A percentile compares a stretch with the other conserved stretches of the same genome.
These are phyloP conservation scores for Dryadula phaetusa DNA, from an alignment of 2,888 invertebrate genomes.

Conservation along the genomic window DNA sequence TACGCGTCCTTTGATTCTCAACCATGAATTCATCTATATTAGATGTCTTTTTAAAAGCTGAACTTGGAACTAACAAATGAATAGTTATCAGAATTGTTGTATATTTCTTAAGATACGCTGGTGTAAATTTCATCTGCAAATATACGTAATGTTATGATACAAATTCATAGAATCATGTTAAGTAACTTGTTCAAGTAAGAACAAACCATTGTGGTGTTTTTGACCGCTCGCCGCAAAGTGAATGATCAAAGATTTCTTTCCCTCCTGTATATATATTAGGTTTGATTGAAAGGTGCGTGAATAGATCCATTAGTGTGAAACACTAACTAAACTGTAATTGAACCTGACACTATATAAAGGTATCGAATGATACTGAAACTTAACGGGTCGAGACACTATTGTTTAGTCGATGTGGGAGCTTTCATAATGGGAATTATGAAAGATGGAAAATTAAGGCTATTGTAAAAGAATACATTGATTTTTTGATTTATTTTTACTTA, in stretches of 20 bases:
- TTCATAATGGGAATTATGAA: constrained; percentile 6
- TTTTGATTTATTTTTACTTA: not conserved
- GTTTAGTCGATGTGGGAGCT: constrained; percentile 2
- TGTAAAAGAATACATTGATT: not conserved
- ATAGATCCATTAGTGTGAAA: constrained; percentile 66
- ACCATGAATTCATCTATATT: constrained; percentile 62
- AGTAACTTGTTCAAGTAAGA: constrained; percentile 11
- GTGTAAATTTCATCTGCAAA: constrained; percentile 62
- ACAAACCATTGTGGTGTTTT: constrained; percentile 63
- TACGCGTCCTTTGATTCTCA: constrained; percentile 65
- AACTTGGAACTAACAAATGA: constrained; percentile 60
- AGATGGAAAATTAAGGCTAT: constrained; percentile 5
- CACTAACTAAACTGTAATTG: constrained; percentile 43
- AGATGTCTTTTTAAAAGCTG: constrained; percentile 59
- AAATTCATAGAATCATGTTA: constrained; percentile 1
- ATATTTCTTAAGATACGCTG: constrained; percentile 56
- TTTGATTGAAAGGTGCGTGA: constrained; percentile 65
- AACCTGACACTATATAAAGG: constrained; percentile 38
- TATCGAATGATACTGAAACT: constrained; percentile 33
- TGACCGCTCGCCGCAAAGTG: constrained; percentile 46
- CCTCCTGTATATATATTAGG: constrained; percentile 63
- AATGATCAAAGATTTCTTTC: constrained; percentile 44
- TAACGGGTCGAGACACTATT: constrained; percentile 16
- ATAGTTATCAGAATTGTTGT: constrained; percentile 58
- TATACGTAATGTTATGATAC: constrained; percentile 48